These are phyloP conservation scores for Tragelaphus imberbis DNA, from an alignment of 2,113 vertebrate species.

Conservation along the genomic window DNA sequence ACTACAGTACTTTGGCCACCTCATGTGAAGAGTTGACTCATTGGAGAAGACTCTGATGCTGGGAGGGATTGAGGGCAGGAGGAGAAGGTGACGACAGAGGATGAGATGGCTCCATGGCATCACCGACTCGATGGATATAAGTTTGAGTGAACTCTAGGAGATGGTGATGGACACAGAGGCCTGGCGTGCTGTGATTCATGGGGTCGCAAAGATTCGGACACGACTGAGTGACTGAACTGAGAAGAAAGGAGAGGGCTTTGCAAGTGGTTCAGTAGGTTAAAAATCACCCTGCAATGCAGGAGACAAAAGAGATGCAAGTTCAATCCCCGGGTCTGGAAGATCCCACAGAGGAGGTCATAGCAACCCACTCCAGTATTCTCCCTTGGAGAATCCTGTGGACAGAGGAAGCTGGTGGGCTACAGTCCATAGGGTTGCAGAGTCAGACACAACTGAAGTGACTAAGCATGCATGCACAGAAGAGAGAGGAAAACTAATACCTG, in stretches of 20 bases:
- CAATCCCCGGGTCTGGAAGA: neutral
- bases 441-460: neutral
- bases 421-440: neutral
- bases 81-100: too few relatives aligned
- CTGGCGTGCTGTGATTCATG: too few relatives aligned
- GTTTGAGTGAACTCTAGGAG: too few relatives aligned
- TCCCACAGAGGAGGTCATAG: neutral
- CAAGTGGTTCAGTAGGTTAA: neutral
- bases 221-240: too few relatives aligned
- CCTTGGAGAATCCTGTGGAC: neutral
- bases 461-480: neutral
- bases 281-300: neutral
- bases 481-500: neutral
- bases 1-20: too few relatives aligned
- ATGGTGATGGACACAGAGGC: too few relatives aligned
- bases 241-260: neutral
- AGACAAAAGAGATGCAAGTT: neutral
- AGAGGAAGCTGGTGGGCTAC: neutral
- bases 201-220: too few relatives aligned
- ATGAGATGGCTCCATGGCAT: too few relatives aligned
- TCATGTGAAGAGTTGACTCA: too few relatives aligned
- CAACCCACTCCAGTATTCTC: neutral
- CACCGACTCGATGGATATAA: too few relatives aligned
- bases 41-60: too few relatives aligned
- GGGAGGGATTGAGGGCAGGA: too few relatives aligned